A percentile compares a stretch with the other conserved stretches of the same genome.
Conservation (phyloP, 2,113 vertebrate genomes). For the Cyanistes caeruleus region DNA sequence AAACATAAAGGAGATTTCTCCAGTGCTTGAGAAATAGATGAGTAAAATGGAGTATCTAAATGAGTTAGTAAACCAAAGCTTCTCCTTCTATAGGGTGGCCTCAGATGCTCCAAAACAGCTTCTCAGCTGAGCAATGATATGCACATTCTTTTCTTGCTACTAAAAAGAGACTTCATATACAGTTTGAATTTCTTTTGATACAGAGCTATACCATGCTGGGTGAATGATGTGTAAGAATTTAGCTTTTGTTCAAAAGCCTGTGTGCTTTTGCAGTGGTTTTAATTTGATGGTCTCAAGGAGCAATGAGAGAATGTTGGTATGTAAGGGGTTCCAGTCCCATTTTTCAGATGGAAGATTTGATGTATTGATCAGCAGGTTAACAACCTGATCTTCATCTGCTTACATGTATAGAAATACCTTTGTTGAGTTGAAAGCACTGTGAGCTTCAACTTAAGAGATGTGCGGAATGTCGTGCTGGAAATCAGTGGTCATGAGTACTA, state of each 20-base stretch:
- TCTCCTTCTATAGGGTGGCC: background rate
- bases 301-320: background rate
- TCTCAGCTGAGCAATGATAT: background rate
- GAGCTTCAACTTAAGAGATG: background rate
- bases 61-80: background rate
- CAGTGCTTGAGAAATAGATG: background rate
- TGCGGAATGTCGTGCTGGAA: background rate
- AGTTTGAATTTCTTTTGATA: background rate
- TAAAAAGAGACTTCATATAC: background rate
- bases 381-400: background rate
- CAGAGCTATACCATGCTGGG: background rate
- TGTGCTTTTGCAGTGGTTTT: background rate
- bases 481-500: background rate
- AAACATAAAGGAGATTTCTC: background rate
- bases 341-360: background rate
- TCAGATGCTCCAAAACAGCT: background rate
- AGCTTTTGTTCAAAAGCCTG: background rate
- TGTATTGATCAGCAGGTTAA: background rate
- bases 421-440: background rate
- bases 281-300: background rate
- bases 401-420: fast-evolving
- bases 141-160: background rate
- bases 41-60: background rate
- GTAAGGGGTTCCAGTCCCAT: background rate
- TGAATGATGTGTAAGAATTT: background rate